Percentiles rank a stretch among this genome's conserved stretches.
Evolutionary conservation across 2,888 invertebrate species (phyloP).

Genomic region (Acholoe squamosa): DNA sequence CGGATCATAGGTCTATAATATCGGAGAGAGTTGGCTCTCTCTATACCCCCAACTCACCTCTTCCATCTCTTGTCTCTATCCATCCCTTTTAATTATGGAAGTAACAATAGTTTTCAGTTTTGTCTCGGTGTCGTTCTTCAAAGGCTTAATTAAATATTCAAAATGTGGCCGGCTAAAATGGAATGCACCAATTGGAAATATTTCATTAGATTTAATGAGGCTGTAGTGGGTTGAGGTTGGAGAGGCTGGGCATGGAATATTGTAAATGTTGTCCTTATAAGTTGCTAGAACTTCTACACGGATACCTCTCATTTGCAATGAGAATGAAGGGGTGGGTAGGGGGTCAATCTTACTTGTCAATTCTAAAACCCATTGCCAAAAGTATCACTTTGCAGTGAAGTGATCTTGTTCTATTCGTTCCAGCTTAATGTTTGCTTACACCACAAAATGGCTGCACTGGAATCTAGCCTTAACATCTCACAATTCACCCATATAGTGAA

Average conservation of each 20-base stretch:
- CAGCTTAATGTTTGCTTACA: no score
- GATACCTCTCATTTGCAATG: no score
- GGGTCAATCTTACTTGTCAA: no score
- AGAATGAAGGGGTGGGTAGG: no score
- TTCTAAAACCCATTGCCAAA: no score
- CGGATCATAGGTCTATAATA: constrained; percentile 50
- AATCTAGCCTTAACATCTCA: no score
- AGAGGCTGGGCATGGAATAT: background rate
- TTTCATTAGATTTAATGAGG: constrained; percentile 33
- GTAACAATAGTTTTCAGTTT: constrained; percentile 37
- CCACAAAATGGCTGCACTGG: no score
- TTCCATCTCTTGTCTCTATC: background rate
- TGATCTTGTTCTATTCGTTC: no score
- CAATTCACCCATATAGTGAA: no score
- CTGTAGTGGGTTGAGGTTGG: background rate
- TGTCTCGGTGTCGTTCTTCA: background rate
- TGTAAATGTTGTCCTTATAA: constrained; percentile 15
- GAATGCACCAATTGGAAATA: constrained; percentile 11
- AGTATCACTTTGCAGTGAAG: no score
- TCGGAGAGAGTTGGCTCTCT: background rate
- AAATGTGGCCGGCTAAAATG: background rate
- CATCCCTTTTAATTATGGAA: background rate
- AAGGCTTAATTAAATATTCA: constrained; percentile 45
- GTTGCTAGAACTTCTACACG: background rate
- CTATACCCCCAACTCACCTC: no score